phyloP scores from a whole-genome alignment of 2,797 vertebrate genomes.

The Cottoperca gobio region DNA sequence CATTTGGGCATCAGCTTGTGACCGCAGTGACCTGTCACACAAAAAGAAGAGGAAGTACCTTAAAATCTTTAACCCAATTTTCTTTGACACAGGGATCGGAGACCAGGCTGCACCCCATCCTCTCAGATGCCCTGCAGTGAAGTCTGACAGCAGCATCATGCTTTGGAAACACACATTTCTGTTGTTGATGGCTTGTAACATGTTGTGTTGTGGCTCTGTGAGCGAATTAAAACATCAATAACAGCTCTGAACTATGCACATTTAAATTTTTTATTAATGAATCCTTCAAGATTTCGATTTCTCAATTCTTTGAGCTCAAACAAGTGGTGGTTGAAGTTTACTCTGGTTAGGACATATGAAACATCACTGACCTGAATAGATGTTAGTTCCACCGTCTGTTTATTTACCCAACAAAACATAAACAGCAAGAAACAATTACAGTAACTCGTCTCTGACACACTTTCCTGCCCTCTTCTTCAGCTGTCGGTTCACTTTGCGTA shows the following conservation, averaged over 20 bases:
- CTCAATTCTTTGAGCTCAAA: constrained; percentile 10
- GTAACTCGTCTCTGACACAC: not conserved
- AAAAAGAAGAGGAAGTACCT: not conserved
- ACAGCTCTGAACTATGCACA: not conserved
- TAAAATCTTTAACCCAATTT: not conserved
- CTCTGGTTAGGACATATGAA: constrained; percentile 35
- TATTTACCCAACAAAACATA: not conserved
- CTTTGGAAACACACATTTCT: constrained; percentile 3
- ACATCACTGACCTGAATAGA: constrained; percentile 41
- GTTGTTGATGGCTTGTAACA: not conserved
- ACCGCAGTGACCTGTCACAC: not conserved
- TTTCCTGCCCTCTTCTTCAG: not conserved
- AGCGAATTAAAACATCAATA: constrained; percentile 3
- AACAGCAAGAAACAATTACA: not conserved
- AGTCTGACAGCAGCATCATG: not conserved
- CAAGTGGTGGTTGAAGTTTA: not conserved
- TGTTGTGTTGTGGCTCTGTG: constrained; percentile 6
- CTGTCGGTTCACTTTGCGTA: not conserved
- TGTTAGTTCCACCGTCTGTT: constrained; percentile 38
- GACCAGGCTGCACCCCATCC: too few relatives aligned
- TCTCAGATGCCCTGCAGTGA: not conserved
- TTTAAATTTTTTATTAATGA: not conserved
- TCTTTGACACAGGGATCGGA: not conserved
- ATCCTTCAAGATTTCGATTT: not conserved
- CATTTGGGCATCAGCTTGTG: not conserved